A percentile compares a stretch with the other conserved stretches of the same genome.
These are phyloP conservation scores for Neomicropteryx cornuta DNA, from an alignment of 1,140 invertebrate genomes.

Conservation along the genomic window DNA sequence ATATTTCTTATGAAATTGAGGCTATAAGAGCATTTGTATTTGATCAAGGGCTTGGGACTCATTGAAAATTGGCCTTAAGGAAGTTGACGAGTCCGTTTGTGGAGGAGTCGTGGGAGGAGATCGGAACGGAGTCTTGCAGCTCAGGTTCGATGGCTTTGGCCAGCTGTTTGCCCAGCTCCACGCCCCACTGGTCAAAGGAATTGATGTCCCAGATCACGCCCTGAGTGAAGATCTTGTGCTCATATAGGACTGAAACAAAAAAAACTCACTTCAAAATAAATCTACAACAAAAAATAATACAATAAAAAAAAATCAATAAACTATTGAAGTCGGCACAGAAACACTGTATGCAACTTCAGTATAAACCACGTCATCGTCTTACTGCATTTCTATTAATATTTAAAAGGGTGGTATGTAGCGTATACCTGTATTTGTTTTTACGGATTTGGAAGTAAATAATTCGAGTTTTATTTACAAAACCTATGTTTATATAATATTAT, in stretches of 20 bases:
- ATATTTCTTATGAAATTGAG: too few relatives aligned
- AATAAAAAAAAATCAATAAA: not conserved
- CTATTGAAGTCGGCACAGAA: not conserved
- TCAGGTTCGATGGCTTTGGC: constrained; percentile 97
- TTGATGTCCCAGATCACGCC: constrained; percentile 99
- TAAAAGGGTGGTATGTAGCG: too few relatives aligned
- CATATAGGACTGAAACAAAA: constrained; percentile 76
- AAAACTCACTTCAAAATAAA: constrained; percentile 7
- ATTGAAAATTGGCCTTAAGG: constrained; percentile 57
- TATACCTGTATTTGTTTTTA: too few relatives aligned
- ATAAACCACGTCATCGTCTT: too few relatives aligned
- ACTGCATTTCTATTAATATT: too few relatives aligned
- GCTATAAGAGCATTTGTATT: too few relatives aligned
- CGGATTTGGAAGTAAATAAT: too few relatives aligned
- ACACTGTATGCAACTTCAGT: too few relatives aligned
- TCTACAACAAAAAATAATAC: not conserved
- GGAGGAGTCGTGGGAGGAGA: constrained; percentile 72
- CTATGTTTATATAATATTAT: too few relatives aligned
- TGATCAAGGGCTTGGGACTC: too few relatives aligned
- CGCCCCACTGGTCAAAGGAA: constrained; percentile 99
- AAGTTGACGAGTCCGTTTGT: constrained; percentile 95
- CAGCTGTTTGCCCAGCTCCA: constrained; percentile 96
- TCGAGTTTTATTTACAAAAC: too few relatives aligned
- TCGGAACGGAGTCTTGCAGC: constrained; percentile 50
- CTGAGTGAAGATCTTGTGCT: constrained; percentile 98